Evolutionary conservation across 2,888 invertebrate species (phyloP), one percentile per base, ranked within the genome.

Genomic region (Perithous albicinctus): DNA sequence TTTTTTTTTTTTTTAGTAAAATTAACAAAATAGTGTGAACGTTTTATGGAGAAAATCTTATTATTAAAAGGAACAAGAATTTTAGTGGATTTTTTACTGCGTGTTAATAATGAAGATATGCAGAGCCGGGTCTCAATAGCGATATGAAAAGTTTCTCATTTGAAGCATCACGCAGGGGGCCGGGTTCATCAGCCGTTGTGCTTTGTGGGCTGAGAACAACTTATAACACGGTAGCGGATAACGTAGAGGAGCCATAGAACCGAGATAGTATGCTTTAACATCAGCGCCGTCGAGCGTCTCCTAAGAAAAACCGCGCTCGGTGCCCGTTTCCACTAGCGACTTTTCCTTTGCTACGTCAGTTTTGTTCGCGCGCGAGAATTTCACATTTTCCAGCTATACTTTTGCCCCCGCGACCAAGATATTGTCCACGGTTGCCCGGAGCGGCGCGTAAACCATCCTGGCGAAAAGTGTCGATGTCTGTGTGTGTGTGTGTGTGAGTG

Each of bases 361-460:
- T 18, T 35, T n/a, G 69, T 77, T 43, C 51, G 10, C 56, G 46
- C 72, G 32, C 48, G 32, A 12, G 64, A 54, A 77, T 78, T 78
- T 78, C 77, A 78, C 70, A 70, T 78, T 78, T 70, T 70, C 70
- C 41, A 78, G 64, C 61, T 51, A 29, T 67, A 63, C 61, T n/a
- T n/a, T n/a, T n/a, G n/a, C 61, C 35, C 7, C 20, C 46, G 63
- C 12, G 61, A 56, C 20, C n/a, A 41, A 66, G 64, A 72, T 66
- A 72, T 72, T 78, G 72, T 72, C 72, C 56, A 72, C 64, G 72
- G 56, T 78, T 46, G 38, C 46, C 35, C 32, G 61, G 29, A 63
- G 15, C 38, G 18, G 10, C n/a, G 6, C 32, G 23, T 23, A 20
- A 41, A n/a, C n/a, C 6, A 12, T 48, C 69, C 41, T 10, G n/a